Base-by-base conservation (phyloP, 1,140 invertebrate genomes). In the Parasteatoda tepidariorum region DNA sequence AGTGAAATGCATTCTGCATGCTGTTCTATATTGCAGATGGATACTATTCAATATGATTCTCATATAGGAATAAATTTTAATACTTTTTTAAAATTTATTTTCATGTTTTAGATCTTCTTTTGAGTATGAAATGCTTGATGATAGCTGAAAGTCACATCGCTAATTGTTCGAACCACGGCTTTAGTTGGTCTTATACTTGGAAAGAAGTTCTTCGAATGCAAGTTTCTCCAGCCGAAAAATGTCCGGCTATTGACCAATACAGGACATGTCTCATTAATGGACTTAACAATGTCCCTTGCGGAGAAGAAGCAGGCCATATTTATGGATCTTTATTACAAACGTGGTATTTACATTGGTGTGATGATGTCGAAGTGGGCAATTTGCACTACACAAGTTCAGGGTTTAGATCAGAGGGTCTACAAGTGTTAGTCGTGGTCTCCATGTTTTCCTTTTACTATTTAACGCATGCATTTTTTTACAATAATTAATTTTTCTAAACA, bases 131-230 rank as follows among this genome's bases (percentile, higher is more conserved):
- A 48, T 48, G 38, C 18, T 48, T 48, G 38, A 48, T 18, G 38
- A 48, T 48, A 18, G 38, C 38, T 48, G 38, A 48, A 48, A 48
- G 38, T 4, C 18, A 13, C 9, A 48, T 48, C 1, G 38, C 38
- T n/a, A 59, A 55, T 26, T 57, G 70, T 18, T 31, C 48, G 15
- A 26, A 13, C 24, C 11, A 13, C 9, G 70, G 55, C 4, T 73
- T 73, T n/a, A 22, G 41, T 18, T 73, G 70, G 70, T 18, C 54
- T 4, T 24, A 28, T 1, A 73, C 70, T 6, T 73, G 54, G 54
- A 73, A 73, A 9, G 28, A 73, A 4, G 30, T 73, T 13, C 54
- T 73, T 18, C 5, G 70, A 11, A 73, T 73, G 70, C 70, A 73
- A 13, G 70, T 73, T 3, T 30, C 48, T 0, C 70, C 70, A 22